These are phyloP conservation scores for Andrena bucephala DNA, from an alignment of 2,888 invertebrate genomes.

Conservation along the genomic window DNA sequence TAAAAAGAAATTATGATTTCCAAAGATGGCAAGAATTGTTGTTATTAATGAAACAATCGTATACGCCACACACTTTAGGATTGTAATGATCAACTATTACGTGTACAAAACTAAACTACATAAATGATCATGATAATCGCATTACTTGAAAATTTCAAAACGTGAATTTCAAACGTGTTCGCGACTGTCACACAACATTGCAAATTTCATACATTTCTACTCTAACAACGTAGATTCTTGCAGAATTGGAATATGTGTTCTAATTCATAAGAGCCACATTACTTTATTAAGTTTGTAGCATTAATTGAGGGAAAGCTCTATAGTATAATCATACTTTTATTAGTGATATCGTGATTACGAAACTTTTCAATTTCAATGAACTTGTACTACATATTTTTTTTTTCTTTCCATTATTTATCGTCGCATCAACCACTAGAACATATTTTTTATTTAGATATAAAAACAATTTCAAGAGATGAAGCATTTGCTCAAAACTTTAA, in stretches of 20 bases:
- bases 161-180: background rate
- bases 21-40: conserved; percentile 19
- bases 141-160: background rate
- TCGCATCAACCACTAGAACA: too few species aligned
- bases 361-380: conserved; percentile 34
- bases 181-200: conserved; percentile 2
- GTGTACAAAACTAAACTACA: conserved; percentile 12
- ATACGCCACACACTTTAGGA: conserved; percentile 28
- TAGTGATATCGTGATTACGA: conserved; percentile 11
- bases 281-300: conserved; percentile 10
- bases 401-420: too few species aligned
- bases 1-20: conserved; percentile 28
- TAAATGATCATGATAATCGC: conserved; percentile 8
- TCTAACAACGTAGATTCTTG: conserved; percentile 1
- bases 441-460: conserved; percentile 5
- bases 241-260: background rate
- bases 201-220: conserved; percentile 3
- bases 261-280: background rate
- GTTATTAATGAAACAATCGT: conserved; percentile 33
- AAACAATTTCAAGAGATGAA: conserved; percentile 13
- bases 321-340: conserved; percentile 10
- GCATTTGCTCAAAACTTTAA: background rate
- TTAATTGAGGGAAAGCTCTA: background rate
- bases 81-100: conserved; percentile 10
- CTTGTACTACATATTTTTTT: background rate